Evolutionary conservation across 2,888 invertebrate species (phyloP), one percentile per base, ranked within the genome.

Genomic region (Drosophila testacea): DNA sequence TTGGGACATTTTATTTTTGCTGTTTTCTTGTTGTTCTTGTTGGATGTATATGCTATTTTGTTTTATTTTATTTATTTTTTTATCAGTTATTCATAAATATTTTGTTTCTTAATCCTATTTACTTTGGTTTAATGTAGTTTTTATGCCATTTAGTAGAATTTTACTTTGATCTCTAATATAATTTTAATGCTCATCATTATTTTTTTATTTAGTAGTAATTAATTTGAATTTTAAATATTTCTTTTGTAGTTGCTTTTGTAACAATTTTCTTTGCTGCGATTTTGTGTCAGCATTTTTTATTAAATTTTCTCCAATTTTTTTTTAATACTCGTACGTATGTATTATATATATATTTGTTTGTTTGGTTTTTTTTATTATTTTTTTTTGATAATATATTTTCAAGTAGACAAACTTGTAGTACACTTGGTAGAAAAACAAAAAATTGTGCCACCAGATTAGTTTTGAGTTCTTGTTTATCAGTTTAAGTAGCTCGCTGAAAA

Each of bases 391-490:
- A 76, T 76, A 76, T 81, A 61, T 67, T 65, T 75, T 83, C 74
- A 75, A 81, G 86, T 83, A 78, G 87, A 83, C 81, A 83, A 83
- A 85, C 77, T 83, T 81, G 81, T 79, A 83, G 79, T 81, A 81
- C 85, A 80, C 69, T 83, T 83, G 84, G 87, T 87, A 83, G 82
- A 83, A 83, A 83, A 83, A 87, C 84, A 62, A 82, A 82, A 84
- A 83, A 85, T 88, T 88, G 85, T 85, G 86, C 85, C 84, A 83
- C 88, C 85, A 85, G 88, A 85, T 87, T 83, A 80, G 81, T 69
- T 71, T 67, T 68, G 75, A 64, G 68, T 81, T 81, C 55, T 72
- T 80, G 63, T 71, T 83, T 62, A 51, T 75, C 70, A 69, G 77
- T 85, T 83, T 66, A 68, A 78, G 71, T 68, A 68, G 74, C 74